Base-by-base conservation (phyloP, 2,797 vertebrate genomes). In the Cyclopterus lumpus region DNA sequence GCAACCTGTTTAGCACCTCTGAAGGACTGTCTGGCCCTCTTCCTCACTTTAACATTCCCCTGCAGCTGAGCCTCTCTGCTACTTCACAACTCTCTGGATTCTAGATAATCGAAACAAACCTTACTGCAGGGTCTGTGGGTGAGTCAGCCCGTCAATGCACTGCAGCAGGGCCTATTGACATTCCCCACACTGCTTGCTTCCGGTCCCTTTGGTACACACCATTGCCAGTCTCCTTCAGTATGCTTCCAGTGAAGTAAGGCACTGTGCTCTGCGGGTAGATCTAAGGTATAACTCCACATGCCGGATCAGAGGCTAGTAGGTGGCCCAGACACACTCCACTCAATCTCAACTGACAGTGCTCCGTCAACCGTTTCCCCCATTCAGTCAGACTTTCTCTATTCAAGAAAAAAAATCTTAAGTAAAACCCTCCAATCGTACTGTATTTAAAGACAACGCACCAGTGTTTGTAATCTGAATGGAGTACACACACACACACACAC, bases 161-260 rank as follows among this genome's bases (percentile, higher is more conserved):
- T 81, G 85, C 86, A 79, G 85, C 67, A 75, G 62, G 74, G 69
- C 80, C 75, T 66, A 89, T 88, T 93, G 84, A 80, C 85, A 91
- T 92, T 89, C 87, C 70, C 76, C 57, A 79, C 86, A 82, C 69
- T 65, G 77, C 84, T 72, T 75, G 57, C 82, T 73, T 67, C 58
- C 82, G 60, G 71, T 83, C 84, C 82, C 78, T 65, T 71, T 55
- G 71, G 81, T 67, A 77, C 68, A 70, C 65, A 59, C 36, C 24
- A 85, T 73, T 88, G 78, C 83, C 80, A 80, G 79, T 85, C 81
- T 89, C 80, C 87, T 91, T 88, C 72, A 78, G 85, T 82, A 67
- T n/a, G 66, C 66, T 78, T 83, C 78, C 65, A 84, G 73, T 67
- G 71, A 81, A 69, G 78, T 67, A 42, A 73, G 73, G 22, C 66